Conservation (phyloP, 2,113 vertebrate genomes). For the Paradoxurus hermaphroditus region DNA sequence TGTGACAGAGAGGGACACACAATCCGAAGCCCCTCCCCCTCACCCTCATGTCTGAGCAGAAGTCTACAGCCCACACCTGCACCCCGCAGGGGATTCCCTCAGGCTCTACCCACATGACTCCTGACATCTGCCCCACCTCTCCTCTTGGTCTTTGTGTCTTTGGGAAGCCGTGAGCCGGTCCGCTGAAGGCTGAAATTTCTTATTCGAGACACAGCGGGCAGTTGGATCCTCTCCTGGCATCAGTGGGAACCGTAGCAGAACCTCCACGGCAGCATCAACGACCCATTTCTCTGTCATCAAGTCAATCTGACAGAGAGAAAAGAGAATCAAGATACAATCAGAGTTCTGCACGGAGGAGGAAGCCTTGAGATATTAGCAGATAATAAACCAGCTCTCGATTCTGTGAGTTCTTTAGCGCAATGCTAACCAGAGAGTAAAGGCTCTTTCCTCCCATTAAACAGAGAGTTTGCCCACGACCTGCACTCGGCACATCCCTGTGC, state of each 20-base stretch:
- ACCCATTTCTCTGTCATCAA: constrained; percentile 22
- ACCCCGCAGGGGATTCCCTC: rapidly evolving
- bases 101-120: rapidly evolving
- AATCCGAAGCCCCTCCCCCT: neutral
- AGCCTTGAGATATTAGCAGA: neutral
- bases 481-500: neutral
- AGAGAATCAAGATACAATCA: too few relatives aligned
- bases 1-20: neutral
- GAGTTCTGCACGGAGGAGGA: neutral
- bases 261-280: neutral
- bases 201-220: neutral
- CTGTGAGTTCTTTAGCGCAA: too few relatives aligned
- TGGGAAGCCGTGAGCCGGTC: rapidly evolving
- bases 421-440: neutral
- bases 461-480: neutral
- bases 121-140: neutral
- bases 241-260: constrained; percentile 8
- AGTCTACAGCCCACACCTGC: neutral
- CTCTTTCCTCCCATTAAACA: neutral
- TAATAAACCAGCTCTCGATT: neutral
- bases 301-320: neutral
- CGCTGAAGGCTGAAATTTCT: rapidly evolving
- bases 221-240: neutral
- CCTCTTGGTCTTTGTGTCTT: neutral
- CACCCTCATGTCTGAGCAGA: rapidly evolving